Evolutionary conservation across 2,888 invertebrate genomes (phyloP).

Genomic region (Ormyrus nitidulus): DNA sequence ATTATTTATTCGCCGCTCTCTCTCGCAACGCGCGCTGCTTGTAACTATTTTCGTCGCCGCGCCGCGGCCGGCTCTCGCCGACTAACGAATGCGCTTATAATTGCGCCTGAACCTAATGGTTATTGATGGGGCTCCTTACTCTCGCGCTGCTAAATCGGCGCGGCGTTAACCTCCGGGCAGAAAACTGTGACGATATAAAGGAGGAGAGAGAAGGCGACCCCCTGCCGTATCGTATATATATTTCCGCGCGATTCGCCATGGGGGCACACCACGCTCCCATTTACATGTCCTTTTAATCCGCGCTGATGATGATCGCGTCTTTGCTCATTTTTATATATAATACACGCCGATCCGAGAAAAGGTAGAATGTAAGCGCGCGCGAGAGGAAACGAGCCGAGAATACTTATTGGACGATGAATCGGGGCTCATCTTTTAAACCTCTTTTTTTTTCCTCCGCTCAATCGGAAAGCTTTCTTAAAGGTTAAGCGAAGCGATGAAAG

Average conservation of each 20-base stretch:
- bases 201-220: constrained; percentile 59
- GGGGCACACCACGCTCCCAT: constrained; percentile 54
- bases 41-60: constrained; percentile 41
- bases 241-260: constrained; percentile 63
- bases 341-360: constrained; percentile 3
- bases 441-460: constrained; percentile 13
- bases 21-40: neutral
- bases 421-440: constrained; percentile 41
- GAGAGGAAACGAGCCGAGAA: neutral
- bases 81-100: constrained; percentile 71
- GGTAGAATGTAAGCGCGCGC: neutral
- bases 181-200: constrained; percentile 1
- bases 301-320: constrained; percentile 48
- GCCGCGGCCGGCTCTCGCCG: constrained; percentile 14
- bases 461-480: constrained; percentile 21
- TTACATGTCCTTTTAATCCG: constrained; percentile 56
- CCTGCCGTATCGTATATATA: constrained; percentile 56
- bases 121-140: constrained; percentile 70
- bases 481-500: constrained; percentile 6
- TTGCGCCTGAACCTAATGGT: constrained; percentile 71
- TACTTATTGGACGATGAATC: constrained; percentile 40
- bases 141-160: constrained; percentile 55
- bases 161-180: constrained; percentile 64
- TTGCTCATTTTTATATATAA: constrained; percentile 29
- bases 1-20: constrained; percentile 47